Evolutionary conservation across 2,113 vertebrate genomes (phyloP), one percentile per base, ranked within the genome.

Genomic region (Coreoperca whiteheadi): DNA sequence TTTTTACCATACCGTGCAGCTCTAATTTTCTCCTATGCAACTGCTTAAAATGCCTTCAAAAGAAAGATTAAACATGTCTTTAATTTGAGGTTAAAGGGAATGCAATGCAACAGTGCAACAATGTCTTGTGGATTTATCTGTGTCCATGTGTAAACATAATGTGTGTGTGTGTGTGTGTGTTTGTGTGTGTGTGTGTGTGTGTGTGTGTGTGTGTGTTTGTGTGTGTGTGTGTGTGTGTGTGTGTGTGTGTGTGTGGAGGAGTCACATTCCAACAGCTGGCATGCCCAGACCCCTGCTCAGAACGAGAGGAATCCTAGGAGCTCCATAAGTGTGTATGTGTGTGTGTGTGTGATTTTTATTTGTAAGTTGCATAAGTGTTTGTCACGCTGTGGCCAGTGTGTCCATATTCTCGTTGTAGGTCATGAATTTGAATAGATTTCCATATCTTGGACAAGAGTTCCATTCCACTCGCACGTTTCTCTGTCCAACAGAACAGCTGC

Each of bases 221-320:
- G 51, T 25, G 67, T 43, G 18, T 28, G 39, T 30, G 34, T 68
- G 68, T 59, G 61, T 57, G 50, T 69, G 57, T 69, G 51, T 73
- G 43, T 46, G 50, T 43, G 30, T 56, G 28, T 83, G 77, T 80
- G 78, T 68, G 66, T 74, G 68, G 61, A 69, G 73, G 80, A 92
- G 87, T 87, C 86, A 84, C 91, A 91, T 92, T 89, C 89, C 90
- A 91, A 88, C 94, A 95, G 94, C 92, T 95, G 94, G 93, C 93
- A 94, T 93, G 91, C 82, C 82, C 87, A 83, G 90, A 88, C 93
- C 89, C 82, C 90, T 84, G 84, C 77, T 82, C 83, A 89, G 89
- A 92, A 94, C 94, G 87, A 83, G 82, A 60, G 91, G 92, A 94
- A 95, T 94, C 90, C 78, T 60, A 60, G 66, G 65, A 89, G 64